Evolutionary conservation across 2,113 vertebrate species (phyloP).

Genomic region (Xenus cinereus): DNA sequence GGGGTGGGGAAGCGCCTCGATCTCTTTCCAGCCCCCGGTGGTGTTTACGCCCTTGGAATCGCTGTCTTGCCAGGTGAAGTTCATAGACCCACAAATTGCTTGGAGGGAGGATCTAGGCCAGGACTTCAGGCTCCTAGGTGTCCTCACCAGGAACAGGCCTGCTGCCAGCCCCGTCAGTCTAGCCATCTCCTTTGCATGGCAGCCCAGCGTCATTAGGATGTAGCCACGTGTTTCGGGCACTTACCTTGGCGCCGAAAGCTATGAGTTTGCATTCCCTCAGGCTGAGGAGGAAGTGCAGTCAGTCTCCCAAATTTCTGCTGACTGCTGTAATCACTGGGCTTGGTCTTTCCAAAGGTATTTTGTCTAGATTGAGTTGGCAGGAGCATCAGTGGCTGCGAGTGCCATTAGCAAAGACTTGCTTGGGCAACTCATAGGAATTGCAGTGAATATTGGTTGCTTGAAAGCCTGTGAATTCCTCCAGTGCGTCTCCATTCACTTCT

Average conservation of each 20-base stretch:
- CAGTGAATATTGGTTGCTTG: neutral
- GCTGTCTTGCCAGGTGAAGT: neutral
- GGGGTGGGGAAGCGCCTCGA: neutral
- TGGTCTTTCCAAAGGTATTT: neutral
- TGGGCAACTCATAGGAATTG: neutral
- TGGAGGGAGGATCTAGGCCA: neutral
- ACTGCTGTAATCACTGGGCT: neutral
- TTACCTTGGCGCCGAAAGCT: neutral
- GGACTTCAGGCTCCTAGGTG: neutral
- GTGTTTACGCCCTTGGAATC: neutral
- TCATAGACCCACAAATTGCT: neutral
- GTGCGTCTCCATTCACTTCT: neutral
- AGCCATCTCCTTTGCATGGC: neutral
- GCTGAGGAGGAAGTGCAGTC: slow-evolving; percentile 24
- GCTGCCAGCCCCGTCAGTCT: neutral
- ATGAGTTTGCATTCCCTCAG: neutral
- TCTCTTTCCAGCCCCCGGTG: neutral
- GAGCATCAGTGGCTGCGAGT: neutral
- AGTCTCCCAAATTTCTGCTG: slow-evolving; percentile 19
- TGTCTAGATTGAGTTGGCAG: slow-evolving; percentile 13
- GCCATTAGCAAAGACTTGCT: neutral
- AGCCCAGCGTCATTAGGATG: neutral
- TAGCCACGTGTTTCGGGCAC: neutral
- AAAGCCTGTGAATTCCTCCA: neutral
- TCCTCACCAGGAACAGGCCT: neutral